Conservation (phyloP, 2,797 vertebrate species). For the Selene dorsalis region DNA sequence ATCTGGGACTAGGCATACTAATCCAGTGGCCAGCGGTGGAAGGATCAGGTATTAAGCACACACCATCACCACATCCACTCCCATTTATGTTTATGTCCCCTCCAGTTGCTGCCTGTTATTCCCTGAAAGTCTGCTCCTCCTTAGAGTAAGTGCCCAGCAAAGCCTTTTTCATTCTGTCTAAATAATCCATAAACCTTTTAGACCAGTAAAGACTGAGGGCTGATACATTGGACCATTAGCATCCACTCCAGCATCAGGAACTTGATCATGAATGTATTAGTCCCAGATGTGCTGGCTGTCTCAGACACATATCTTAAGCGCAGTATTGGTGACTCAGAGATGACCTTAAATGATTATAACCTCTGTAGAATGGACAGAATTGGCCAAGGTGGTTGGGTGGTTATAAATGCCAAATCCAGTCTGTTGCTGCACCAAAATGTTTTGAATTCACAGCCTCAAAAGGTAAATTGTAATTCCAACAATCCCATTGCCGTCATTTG, state of each 20-base stretch:
- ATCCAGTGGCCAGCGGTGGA: no score
- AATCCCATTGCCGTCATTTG: conserved; percentile 1
- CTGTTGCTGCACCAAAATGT: background rate
- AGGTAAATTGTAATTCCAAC: conserved; percentile 2
- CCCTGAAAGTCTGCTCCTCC: background rate
- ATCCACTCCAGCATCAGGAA: background rate
- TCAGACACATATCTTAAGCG: background rate
- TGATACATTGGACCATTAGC: background rate
- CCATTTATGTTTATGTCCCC: no score
- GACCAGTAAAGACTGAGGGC: background rate
- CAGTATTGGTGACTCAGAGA: background rate
- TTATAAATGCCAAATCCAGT: background rate
- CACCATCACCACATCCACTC: no score
- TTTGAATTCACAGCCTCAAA: no score
- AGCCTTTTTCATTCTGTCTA: background rate
- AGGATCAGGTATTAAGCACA: no score
- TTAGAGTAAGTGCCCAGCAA: background rate
- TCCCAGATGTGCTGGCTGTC: background rate
- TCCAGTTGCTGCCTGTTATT: background rate
- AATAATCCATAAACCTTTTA: background rate
- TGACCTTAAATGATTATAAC: background rate
- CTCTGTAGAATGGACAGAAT: background rate
- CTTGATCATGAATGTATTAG: background rate
- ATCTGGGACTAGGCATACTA: no score
- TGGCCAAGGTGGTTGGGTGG: background rate